Evolutionary conservation across 2,113 vertebrate genomes (phyloP).

Genomic region (Podarcis cretensis): DNA sequence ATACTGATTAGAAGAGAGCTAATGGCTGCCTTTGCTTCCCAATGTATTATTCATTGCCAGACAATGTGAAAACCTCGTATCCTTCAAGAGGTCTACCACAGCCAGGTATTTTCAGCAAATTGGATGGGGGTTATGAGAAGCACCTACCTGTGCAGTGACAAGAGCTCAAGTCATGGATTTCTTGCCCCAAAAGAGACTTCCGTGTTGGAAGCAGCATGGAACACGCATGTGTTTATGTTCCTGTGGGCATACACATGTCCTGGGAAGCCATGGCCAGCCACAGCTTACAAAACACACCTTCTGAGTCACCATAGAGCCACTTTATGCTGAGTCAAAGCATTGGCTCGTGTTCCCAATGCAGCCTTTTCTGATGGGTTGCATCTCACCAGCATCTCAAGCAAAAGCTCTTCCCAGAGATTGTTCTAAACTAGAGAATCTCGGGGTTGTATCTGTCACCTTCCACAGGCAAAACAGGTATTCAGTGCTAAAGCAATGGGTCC

Average conservation of each 20-base stretch:
- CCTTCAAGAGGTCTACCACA: conserved; percentile 34
- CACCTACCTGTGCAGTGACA: conserved; percentile 9
- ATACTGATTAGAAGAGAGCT: conserved; percentile 78
- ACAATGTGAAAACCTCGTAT: neutral
- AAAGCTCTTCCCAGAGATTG: neutral
- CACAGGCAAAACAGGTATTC: neutral
- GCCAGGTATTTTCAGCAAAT: conserved; percentile 38
- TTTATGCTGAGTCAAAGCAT: too few relatives aligned
- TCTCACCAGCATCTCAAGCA: neutral
- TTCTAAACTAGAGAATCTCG: neutral
- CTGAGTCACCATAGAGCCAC: too few relatives aligned
- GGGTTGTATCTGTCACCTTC: neutral
- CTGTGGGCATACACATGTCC: neutral
- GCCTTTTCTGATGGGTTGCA: neutral
- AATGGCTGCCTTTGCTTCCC: conserved; percentile 65
- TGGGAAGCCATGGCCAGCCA: neutral
- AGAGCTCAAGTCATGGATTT: neutral
- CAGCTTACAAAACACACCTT: too few relatives aligned
- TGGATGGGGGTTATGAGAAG: neutral
- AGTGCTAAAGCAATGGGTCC: too few relatives aligned
- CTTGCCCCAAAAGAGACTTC: neutral
- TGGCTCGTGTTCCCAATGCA: neutral
- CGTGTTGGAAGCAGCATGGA: rapidly evolving
- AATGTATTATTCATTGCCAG: conserved; percentile 68
- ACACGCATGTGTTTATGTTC: neutral